These are phyloP conservation scores for Malurus melanocephalus DNA, from an alignment of 2,113 vertebrate genomes.

Conservation along the genomic window DNA sequence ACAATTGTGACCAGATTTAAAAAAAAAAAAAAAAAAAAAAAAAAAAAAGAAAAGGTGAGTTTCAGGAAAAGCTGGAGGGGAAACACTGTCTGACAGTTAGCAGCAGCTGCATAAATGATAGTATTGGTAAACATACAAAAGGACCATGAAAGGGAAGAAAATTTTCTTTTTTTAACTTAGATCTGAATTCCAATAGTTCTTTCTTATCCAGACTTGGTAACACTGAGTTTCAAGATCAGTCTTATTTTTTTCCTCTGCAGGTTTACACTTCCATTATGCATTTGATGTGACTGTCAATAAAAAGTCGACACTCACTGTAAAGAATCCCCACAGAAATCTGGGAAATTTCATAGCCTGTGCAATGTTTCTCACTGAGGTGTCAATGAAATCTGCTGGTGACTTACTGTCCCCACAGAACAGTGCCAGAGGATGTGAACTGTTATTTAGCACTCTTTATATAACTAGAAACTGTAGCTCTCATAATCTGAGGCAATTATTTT, in stretches of 20 bases:
- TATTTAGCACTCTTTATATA: neutral
- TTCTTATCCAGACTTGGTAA: neutral
- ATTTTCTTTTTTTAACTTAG: neutral
- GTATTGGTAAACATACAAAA: neutral
- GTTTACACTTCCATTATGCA: constrained; percentile 1
- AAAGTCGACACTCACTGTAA: neutral
- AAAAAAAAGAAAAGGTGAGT: neutral
- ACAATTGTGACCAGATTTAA: neutral
- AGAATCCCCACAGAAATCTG: constrained; percentile 15
- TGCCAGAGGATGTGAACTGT: neutral
- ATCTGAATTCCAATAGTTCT: neutral
- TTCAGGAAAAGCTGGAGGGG: rapidly evolving
- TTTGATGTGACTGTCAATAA: constrained; percentile 31
- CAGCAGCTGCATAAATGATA: neutral
- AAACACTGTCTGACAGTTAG: neutral
- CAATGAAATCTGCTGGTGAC: constrained; percentile 15
- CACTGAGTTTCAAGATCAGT: neutral
- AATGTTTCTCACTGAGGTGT: neutral
- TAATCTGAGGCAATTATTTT: neutral
- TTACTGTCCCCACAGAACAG: neutral
- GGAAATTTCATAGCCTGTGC: neutral
- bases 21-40: neutral
- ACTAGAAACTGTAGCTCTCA: neutral
- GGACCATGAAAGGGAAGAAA: neutral
- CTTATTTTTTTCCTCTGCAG: neutral